phyloP scores from a whole-genome alignment of 92 coral and sea anemone genomes.

The Anthopleura xanthogrammica region DNA sequence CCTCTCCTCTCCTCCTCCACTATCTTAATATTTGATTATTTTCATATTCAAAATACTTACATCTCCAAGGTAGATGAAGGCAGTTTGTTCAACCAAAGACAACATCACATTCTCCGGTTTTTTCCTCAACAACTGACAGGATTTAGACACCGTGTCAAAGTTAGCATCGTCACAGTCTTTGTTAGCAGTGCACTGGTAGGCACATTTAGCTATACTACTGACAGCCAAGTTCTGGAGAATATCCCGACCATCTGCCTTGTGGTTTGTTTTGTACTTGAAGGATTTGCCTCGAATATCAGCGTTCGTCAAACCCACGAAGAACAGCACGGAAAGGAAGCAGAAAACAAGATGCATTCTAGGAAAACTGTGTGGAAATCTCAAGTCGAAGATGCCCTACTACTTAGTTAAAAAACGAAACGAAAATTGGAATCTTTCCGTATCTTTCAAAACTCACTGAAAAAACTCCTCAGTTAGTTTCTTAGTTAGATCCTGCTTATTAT shows the following conservation, averaged over 20 bases:
- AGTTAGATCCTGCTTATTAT: no score
- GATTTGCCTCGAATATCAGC: background rate
- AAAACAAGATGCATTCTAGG: background rate
- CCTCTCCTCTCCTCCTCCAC: no score
- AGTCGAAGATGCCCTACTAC: no score
- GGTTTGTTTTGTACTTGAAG: background rate
- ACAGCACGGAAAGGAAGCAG: background rate
- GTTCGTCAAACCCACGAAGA: background rate
- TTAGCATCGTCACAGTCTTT: slow-evolving; percentile 4
- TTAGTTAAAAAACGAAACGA: background rate
- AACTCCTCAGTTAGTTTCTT: no score
- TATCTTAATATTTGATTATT: no score
- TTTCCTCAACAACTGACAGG: background rate
- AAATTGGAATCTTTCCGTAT: no score
- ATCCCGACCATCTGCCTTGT: background rate
- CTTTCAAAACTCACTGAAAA: no score
- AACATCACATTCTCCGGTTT: background rate
- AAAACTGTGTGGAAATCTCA: background rate
- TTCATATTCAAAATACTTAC: background rate
- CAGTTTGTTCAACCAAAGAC: background rate
- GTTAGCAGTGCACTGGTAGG: background rate
- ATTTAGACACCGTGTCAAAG: background rate
- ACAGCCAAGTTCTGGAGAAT: background rate
- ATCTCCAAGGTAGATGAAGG: background rate
- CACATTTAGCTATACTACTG: background rate